Evolutionary conservation across 2,113 vertebrate species (phyloP).

Genomic region (Heterochromis multidens): DNA sequence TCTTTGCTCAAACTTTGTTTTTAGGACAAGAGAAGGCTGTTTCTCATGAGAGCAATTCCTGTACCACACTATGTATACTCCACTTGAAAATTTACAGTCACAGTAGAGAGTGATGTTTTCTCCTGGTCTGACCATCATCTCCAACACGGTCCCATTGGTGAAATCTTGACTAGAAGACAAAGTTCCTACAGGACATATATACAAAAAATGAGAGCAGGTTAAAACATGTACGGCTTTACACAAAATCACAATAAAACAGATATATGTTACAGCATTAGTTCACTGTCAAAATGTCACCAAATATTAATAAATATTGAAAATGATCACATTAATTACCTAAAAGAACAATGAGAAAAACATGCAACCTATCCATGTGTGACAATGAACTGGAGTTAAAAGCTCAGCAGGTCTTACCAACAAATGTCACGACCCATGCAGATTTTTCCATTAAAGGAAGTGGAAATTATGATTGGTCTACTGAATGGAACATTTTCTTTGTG

Average conservation of each 20-base stretch:
- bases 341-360: neutral
- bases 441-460: neutral
- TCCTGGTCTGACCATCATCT: slow-evolving; percentile 21
- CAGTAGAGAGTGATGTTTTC: slow-evolving; percentile 46
- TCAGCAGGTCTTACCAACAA: too few species aligned
- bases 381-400: neutral
- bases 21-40: slow-evolving; percentile 17
- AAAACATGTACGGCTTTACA: neutral
- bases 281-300: neutral
- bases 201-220: neutral
- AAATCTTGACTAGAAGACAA: neutral
- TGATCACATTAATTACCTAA: neutral
- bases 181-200: neutral
- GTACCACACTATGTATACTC: slow-evolving; percentile 26
- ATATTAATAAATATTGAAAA: neutral
- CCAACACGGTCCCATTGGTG: neutral
- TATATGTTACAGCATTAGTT: neutral
- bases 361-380: neutral
- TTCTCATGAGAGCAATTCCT: slow-evolving; percentile 27
- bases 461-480: neutral
- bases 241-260: neutral
- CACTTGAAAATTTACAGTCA: neutral
- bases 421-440: neutral
- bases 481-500: neutral
- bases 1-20: neutral